Evolutionary conservation across 2,113 vertebrate genomes (phyloP), one percentile per base, ranked within the genome.

Genomic region (Alaudala cheleensis): DNA sequence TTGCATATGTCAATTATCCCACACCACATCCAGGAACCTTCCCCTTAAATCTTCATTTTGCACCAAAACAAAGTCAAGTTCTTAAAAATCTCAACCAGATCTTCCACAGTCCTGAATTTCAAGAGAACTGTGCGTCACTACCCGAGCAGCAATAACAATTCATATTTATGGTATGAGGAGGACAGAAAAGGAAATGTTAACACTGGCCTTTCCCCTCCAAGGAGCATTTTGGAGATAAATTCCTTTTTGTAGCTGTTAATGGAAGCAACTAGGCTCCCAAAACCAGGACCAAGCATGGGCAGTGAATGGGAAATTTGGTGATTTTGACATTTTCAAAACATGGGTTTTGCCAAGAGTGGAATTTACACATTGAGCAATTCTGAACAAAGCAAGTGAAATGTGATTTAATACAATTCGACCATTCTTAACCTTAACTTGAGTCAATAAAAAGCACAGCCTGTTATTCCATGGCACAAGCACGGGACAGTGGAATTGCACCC

Each of bases 401-500:
- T 34, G 64, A 65, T 76, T 69, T 61, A 53, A 90, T 31, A 58
- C 31, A 83, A 61, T 80, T 40, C 69, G 40, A 66, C 81, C 71
- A 2, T 37, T 25, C 60, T 28, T 84, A 95, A 81, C 49, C 34
- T 26, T 19, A 77, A n/a, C 14, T 49, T 1, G 44, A 79, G 78
- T 28, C 34, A 79, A 91, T 77, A 91, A 54, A 66, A 95, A 33
- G 89, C 12, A 2, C 9, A 71, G 54, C 40, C 40, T 4, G 70
- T 56, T 84, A 58, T 33, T 34, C 3, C 81, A 39, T 1, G 21
- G 73, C 96, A 92, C 83, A 54, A 95, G 81, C 57, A 28, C 21
- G 4, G 88, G 66, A 81, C 62, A 51, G 93, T 58, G 92, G 92
- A 87, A 71, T 53, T 90, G 88, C 93, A 31, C 45, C 92, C 86